These are phyloP conservation scores for Platerodrilus igneus DNA, from an alignment of 2,888 invertebrate species.

Conservation along the genomic window DNA sequence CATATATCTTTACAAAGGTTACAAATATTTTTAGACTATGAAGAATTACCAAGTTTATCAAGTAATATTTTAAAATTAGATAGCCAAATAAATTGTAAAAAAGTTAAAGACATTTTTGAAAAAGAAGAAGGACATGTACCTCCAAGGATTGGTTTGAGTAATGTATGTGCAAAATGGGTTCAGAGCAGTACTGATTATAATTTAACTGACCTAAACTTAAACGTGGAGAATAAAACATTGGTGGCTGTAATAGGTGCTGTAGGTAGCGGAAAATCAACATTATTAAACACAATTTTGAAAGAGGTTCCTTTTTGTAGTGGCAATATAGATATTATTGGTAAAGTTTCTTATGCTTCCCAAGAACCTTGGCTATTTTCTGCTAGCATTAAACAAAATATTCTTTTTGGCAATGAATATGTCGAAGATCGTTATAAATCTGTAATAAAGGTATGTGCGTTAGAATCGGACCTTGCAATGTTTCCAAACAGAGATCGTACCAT, in stretches of 20 bases:
- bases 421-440: constrained; percentile 49
- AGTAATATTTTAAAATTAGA: too few relatives aligned
- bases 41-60: too few relatives aligned
- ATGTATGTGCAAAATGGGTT: too few relatives aligned
- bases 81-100: too few relatives aligned
- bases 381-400: constrained; percentile 71
- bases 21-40: too few relatives aligned
- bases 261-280: constrained; percentile 65
- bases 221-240: constrained; percentile 50
- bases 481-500: constrained; percentile 68
- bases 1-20: too few relatives aligned
- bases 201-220: constrained; percentile 50
- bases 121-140: too few relatives aligned
- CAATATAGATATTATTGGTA: constrained; percentile 57
- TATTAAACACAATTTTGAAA: constrained; percentile 65
- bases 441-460: constrained; percentile 60
- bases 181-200: too few relatives aligned
- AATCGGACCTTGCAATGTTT: constrained; percentile 65
- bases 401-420: constrained; percentile 66
- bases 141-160: too few relatives aligned
- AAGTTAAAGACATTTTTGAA: too few relatives aligned
- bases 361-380: constrained; percentile 75
- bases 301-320: constrained; percentile 64
- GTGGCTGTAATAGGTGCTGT: constrained; percentile 59
- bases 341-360: constrained; percentile 69